A percentile compares a stretch with the other conserved stretches of the same genome.
Evolutionary conservation across 2,113 vertebrate genomes (phyloP).

Genomic region (Poeciliopsis prolifica): DNA sequence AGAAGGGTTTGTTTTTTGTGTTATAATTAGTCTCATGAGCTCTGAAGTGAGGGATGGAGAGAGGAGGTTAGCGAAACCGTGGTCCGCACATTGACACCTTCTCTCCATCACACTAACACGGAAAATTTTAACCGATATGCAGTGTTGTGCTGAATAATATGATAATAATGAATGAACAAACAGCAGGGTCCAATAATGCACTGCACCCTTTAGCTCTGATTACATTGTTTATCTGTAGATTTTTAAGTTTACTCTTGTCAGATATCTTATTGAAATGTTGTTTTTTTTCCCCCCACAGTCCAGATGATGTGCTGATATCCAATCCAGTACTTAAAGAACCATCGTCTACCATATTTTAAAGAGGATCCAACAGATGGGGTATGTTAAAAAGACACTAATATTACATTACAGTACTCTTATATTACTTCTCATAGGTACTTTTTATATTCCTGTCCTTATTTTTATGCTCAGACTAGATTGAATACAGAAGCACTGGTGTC

Average conservation of each 20-base stretch:
- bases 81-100: neutral
- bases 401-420: neutral
- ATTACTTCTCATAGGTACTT: neutral
- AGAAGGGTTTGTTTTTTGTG: neutral
- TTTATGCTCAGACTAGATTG: neutral
- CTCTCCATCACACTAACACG: neutral
- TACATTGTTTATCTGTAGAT: neutral
- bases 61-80: neutral
- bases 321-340: neutral
- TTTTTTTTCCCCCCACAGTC: too few species aligned
- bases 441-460: neutral
- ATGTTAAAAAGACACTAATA: neutral
- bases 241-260: neutral
- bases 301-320: neutral
- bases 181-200: neutral
- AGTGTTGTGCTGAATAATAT: too few species aligned
- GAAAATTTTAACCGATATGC: neutral
- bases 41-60: neutral
- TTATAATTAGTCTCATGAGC: slow-evolving; percentile 19
- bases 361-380: neutral
- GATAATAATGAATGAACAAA: neutral
- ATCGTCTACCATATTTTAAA: neutral
- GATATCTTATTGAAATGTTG: neutral
- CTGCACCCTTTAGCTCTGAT: neutral
- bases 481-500: neutral